Evolutionary conservation across 2,797 vertebrate species (phyloP).

Genomic region (Molossus alvarezi): DNA sequence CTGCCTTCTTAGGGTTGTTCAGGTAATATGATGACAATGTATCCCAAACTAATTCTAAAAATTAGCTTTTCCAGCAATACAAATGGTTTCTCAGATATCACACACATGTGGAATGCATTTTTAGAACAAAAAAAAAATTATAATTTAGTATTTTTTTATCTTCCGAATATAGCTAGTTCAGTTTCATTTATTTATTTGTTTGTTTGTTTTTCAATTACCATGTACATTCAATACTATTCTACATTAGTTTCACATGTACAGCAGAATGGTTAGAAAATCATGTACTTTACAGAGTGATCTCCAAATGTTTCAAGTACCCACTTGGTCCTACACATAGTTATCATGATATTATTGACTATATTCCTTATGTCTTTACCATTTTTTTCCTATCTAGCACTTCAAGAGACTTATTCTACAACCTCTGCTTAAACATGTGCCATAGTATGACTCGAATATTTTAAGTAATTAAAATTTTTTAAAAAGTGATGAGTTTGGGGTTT

Average conservation of each 20-base stretch:
- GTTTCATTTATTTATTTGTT: not conserved
- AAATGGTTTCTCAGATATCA: constrained; percentile 64
- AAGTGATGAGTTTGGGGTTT: not conserved
- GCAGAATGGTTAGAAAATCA: not conserved
- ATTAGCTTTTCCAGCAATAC: constrained; percentile 30
- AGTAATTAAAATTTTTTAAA: constrained; percentile 71
- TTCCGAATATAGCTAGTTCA: not conserved
- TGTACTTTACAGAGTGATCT: not conserved
- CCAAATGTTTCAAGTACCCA: not conserved
- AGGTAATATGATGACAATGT: constrained; percentile 35
- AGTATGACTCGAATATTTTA: constrained; percentile 81
- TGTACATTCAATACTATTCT: not conserved
- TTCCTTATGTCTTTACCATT: not conserved
- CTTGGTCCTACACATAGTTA: not conserved
- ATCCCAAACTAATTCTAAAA: constrained; percentile 63
- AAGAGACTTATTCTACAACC: not conserved
- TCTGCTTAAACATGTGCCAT: constrained; percentile 45
- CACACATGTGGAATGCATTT: constrained; percentile 15
- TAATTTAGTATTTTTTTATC: constrained; percentile 9
- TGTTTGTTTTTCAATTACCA: not conserved
- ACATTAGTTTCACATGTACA: not conserved
- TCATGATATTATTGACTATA: not conserved
- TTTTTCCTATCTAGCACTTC: constrained; percentile 21
- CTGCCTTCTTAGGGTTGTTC: not conserved
- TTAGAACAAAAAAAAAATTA: constrained; percentile 44